These are phyloP conservation scores for Tichodroma muraria DNA, from an alignment of 2,113 vertebrate species.

Conservation along the genomic window DNA sequence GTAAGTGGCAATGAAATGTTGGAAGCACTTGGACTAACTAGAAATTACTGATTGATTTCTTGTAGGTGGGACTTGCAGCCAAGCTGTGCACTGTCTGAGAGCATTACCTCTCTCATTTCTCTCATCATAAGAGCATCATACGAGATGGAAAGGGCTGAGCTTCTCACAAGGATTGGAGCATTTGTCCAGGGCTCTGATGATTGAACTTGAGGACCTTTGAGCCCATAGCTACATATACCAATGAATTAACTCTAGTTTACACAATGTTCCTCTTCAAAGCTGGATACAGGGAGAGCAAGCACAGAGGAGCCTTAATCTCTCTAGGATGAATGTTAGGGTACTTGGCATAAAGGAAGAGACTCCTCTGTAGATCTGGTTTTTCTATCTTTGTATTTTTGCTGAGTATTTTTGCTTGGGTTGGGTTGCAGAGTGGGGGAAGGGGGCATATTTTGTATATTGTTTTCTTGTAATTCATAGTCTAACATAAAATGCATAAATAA, in stretches of 20 bases:
- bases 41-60: not conserved
- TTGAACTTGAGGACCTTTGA: not conserved
- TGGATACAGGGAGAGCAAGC: not conserved
- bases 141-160: not conserved
- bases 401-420: not conserved
- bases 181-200: not conserved
- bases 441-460: not conserved
- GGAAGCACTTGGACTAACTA: not conserved
- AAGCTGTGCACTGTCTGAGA: not conserved
- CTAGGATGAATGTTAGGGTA: not conserved
- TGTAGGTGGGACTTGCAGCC: not conserved
- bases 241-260: not conserved
- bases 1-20: not conserved
- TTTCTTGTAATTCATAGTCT: not conserved
- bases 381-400: not conserved
- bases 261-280: not conserved
- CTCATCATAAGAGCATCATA: not conserved
- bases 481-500: slow-evolving; percentile 14
- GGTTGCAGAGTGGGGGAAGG: not conserved
- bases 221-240: not conserved
- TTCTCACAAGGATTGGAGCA: not conserved
- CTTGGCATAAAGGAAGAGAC: not conserved
- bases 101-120: not conserved
- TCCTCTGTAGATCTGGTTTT: not conserved
- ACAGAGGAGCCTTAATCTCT: not conserved